Evolutionary conservation across 2,888 invertebrate species (phyloP).

Genomic region (Podabrus alpinus): DNA sequence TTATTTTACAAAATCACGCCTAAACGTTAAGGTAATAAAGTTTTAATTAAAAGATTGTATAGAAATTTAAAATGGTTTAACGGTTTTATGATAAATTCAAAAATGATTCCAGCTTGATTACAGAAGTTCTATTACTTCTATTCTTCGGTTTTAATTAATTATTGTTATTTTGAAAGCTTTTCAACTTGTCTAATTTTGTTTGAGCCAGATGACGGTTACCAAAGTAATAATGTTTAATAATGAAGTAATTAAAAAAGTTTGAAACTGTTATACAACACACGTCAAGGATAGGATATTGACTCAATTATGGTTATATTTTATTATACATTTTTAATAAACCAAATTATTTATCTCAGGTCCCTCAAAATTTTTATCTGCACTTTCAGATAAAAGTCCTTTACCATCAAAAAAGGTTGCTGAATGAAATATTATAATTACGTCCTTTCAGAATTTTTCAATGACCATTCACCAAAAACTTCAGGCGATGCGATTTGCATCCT

Average conservation of each 20-base stretch:
- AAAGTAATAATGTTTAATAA: not conserved
- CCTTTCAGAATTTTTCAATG: too few relatives aligned
- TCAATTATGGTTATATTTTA: not conserved
- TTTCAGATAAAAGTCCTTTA: too few relatives aligned
- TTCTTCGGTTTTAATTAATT: not conserved
- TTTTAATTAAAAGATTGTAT: not conserved
- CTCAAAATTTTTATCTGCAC: not conserved
- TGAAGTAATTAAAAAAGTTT: not conserved
- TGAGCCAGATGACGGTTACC: not conserved
- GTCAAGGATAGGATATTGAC: not conserved
- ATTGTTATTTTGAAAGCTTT: not conserved
- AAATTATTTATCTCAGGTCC: not conserved
- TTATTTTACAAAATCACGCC: not conserved
- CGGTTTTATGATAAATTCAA: not conserved
- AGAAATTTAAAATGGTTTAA: not conserved
- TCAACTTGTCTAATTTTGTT: not conserved
- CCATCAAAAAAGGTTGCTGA: too few relatives aligned
- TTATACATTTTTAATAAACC: not conserved
- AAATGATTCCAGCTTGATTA: not conserved
- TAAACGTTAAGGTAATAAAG: not conserved
- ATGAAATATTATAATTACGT: too few relatives aligned
- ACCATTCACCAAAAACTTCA: too few relatives aligned
- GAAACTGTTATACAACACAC: not conserved
- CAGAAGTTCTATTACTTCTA: not conserved
- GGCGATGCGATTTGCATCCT: not conserved